A percentile compares a stretch with the other conserved stretches of the same genome.
Conservation (phyloP, 1,140 invertebrate genomes). For the Platyscapa corneri region DNA sequence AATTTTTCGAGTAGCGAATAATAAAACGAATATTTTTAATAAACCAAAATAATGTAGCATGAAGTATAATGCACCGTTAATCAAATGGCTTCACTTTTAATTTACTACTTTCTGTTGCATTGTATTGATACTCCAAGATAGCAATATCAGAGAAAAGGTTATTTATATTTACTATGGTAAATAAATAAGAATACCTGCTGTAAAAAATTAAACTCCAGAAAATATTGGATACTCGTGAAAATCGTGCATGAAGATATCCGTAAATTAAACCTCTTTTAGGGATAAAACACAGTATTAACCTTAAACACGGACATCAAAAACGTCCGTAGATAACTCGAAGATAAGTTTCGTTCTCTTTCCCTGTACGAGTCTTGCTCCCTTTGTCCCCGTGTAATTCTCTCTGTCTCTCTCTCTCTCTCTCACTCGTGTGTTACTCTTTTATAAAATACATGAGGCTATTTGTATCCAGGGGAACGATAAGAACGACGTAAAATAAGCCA, state of each 20-base stretch:
- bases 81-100: no score
- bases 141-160: no score
- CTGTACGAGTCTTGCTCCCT: not conserved
- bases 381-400: not conserved
- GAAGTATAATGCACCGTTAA: no score
- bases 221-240: not conserved
- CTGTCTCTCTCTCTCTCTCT: not conserved
- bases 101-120: no score
- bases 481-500: slow-evolving; percentile 35
- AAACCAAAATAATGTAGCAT: no score
- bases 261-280: not conserved
- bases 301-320: not conserved
- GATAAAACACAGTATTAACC: not conserved
- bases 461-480: slow-evolving; percentile 34
- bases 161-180: not conserved
- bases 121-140: no score
- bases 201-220: not conserved
- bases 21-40: no score
- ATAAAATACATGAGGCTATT: slow-evolving; percentile 7
- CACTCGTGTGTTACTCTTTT: not conserved
- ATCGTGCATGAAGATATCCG: no score
- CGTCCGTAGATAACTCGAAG: not conserved
- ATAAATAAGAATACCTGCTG: not conserved
- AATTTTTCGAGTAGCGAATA: no score
- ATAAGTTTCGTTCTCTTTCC: not conserved